Evolutionary conservation across 2,797 vertebrate genomes (phyloP).

Genomic region (Mormyrops attenuatus): DNA sequence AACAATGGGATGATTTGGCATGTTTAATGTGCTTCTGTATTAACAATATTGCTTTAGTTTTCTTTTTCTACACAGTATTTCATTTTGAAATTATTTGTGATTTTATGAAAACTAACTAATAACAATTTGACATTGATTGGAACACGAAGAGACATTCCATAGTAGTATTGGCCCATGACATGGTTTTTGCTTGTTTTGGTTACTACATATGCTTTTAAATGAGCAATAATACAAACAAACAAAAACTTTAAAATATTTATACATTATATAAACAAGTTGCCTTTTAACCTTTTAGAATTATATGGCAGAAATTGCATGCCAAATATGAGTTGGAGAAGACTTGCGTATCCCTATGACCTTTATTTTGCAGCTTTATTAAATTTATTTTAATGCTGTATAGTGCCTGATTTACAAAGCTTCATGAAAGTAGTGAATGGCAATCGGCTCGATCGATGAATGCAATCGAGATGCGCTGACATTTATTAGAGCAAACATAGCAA

Average conservation of each 20-base stretch:
- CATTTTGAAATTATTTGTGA: neutral
- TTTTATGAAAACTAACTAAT: neutral
- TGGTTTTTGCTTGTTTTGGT: neutral
- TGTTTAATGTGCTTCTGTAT: neutral
- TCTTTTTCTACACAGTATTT: neutral
- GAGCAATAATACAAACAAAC: neutral
- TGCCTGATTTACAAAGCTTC: neutral
- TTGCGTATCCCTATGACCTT: neutral
- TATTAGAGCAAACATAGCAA: slow-evolving; percentile 14
- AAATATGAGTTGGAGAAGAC: neutral
- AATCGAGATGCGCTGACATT: slow-evolving; percentile 17
- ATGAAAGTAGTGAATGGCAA: neutral
- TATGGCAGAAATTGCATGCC: neutral
- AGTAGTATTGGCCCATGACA: neutral
- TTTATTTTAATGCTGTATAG: slow-evolving; percentile 11
- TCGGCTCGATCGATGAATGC: slow-evolving; percentile 13
- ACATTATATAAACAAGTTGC: neutral
- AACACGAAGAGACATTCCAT: neutral
- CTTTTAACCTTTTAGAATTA: neutral
- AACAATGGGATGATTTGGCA: neutral
- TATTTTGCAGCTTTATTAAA: slow-evolving; percentile 13
- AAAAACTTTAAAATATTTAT: neutral
- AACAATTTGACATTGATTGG: neutral
- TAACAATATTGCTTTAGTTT: neutral
- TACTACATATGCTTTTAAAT: neutral